These are phyloP conservation scores for Ridgeia piscesae DNA, from an alignment of 1,140 invertebrate species.

Conservation along the genomic window DNA sequence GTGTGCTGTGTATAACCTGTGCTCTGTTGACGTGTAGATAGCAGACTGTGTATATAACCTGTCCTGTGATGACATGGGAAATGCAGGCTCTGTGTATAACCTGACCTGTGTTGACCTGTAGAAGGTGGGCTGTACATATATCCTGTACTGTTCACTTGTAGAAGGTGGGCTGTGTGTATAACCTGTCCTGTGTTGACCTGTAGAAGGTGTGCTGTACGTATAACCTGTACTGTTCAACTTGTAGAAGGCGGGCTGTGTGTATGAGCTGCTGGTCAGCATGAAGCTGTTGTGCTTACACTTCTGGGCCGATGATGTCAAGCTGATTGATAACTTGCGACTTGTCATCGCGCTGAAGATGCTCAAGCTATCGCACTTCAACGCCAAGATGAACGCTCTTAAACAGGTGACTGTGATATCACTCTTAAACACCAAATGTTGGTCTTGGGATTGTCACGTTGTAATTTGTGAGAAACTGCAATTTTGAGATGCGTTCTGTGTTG, in stretches of 20 bases:
- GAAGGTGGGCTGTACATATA: no score
- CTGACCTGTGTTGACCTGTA: background rate
- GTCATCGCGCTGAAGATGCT: slow-evolving; percentile 62
- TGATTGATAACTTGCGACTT: slow-evolving; percentile 58
- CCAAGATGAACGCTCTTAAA: slow-evolving; percentile 64
- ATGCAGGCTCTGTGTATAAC: background rate
- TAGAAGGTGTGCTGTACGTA: no score
- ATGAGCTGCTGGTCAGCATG: slow-evolving; percentile 60
- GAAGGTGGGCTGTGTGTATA: no score
- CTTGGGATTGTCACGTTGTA: background rate
- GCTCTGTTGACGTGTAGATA: background rate
- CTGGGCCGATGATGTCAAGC: slow-evolving; percentile 58
- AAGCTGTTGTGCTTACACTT: slow-evolving; percentile 59
- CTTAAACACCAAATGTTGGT: background rate
- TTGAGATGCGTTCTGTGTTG: background rate
- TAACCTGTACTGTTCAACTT: slow-evolving; percentile 25
- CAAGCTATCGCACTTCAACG: slow-evolving; percentile 63
- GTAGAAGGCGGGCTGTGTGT: slow-evolving; percentile 59
- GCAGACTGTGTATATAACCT: background rate
- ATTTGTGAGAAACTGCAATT: background rate
- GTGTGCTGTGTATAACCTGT: background rate
- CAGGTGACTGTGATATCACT: slow-evolving; percentile 44
- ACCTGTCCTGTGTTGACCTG: no score
- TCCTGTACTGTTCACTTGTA: no score
- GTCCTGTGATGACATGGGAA: background rate